Conservation (phyloP, 2,888 invertebrate species). For the Ophraella communa region DNA sequence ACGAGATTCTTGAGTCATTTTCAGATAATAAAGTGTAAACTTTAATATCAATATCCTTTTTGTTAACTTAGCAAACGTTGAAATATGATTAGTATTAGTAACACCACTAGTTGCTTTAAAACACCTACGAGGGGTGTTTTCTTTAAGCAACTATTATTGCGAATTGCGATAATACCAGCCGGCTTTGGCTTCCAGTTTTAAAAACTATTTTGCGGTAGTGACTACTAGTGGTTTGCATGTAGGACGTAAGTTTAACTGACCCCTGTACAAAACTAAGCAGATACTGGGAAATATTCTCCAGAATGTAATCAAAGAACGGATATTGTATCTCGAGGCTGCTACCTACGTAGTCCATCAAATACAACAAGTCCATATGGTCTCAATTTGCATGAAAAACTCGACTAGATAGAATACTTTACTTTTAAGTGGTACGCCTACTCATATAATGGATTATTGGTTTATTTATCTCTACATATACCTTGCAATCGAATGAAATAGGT, state of each 20-base stretch:
- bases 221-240: neutral
- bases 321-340: constrained; percentile 20
- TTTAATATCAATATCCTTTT: too few species aligned
- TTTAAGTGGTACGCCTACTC: constrained; percentile 33
- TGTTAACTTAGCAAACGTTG: too few species aligned
- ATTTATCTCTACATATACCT: neutral
- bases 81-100: too few species aligned
- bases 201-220: neutral
- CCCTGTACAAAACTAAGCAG: neutral
- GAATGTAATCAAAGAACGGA: constrained; percentile 18
- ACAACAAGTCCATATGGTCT: constrained; percentile 18
- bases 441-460: constrained; percentile 3
- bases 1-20: too few species aligned
- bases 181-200: neutral
- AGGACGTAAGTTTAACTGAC: neutral
- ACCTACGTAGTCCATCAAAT: constrained; percentile 19
- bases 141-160: too few species aligned
- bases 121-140: too few species aligned
- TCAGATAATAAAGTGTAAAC: too few species aligned
- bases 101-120: too few species aligned
- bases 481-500: neutral
- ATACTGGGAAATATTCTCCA: neutral
- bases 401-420: constrained; percentile 32
- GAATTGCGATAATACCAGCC: too few species aligned
- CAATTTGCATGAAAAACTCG: constrained; percentile 20